Base-by-base conservation (phyloP, 2,113 vertebrate genomes). In the Empidonax traillii region DNA sequence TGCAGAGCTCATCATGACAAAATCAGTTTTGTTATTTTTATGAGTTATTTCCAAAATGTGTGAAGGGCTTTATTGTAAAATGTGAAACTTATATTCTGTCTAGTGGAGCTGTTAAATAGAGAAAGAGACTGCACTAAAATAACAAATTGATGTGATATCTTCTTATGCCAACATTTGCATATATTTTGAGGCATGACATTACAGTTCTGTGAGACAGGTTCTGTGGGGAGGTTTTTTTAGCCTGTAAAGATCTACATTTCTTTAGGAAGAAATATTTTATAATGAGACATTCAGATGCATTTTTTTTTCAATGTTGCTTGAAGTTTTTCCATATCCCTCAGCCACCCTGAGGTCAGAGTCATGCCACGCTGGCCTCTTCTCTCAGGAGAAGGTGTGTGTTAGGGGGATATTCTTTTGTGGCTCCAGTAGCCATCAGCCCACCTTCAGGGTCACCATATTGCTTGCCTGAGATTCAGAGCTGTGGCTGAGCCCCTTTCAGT, bases 121-220 rank as follows among this genome's bases (percentile, higher is more conserved):
- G 87, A 85, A 68, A 82, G 55, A 89, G 39, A 71, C 46, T 71
- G 55, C 63, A 77, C 85, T 95, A 84, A 92, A 95, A 95, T 96
- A 94, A 93, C 75, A 63, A 96, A 95, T 77, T 63, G 67, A 63
- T 91, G 46, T 31, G 67, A 1, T 94, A 66, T 62, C 85, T 85
- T 93, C 74, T 33, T 93, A 78, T 95, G 90, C 85, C 68, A 97
- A 81, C 43, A 86, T 96, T 90, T 96, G 65, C 72, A 71, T 86
- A 6, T 91, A 91, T 97, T 96, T 94, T 90, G 51, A 94, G 90
- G 75, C 95, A 78, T 88, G 93, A 93, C 82, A 91, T 96, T 96
- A 93, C 90, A 80, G 74, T 79, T 93, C 79, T 80, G 87, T 3
- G 51, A 90, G 95, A 89, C 92, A 80, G 71, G 78, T 87, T 96